Evolutionary conservation across 2,113 vertebrate genomes (phyloP).

Genomic region (Rhizomys pruinosus): DNA sequence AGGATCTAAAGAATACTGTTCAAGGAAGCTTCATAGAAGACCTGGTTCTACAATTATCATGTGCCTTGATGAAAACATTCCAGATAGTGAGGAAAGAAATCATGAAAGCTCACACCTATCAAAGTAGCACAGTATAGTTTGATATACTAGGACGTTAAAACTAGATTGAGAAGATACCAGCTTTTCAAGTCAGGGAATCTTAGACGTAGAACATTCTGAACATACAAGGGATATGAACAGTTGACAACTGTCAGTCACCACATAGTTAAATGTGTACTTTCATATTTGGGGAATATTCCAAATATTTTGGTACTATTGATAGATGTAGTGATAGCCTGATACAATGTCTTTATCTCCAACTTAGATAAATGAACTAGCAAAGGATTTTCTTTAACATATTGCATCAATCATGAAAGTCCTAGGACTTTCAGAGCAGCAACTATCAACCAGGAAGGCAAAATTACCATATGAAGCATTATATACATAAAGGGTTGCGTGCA

Average conservation of each 20-base stretch:
- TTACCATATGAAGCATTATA: background rate
- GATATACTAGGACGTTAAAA: background rate
- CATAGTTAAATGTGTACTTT: constrained; percentile 9
- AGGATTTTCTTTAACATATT: constrained; percentile 36
- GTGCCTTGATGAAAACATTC: background rate
- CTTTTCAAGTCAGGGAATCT: background rate
- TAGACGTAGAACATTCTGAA: background rate
- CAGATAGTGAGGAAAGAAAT: background rate
- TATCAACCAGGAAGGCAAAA: constrained; percentile 14
- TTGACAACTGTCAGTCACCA: background rate
- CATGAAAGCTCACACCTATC: background rate
- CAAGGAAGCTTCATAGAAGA: background rate
- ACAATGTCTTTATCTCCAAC: constrained; percentile 2
- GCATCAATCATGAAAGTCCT: background rate
- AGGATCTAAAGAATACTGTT: background rate
- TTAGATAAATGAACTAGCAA: constrained; percentile 18
- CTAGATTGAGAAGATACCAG: background rate
- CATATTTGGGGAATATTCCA: background rate
- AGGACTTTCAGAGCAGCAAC: background rate
- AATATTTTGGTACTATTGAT: constrained; percentile 1
- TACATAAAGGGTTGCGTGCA: background rate
- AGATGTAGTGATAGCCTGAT: constrained; percentile 30
- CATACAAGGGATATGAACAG: background rate
- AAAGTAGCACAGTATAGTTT: background rate
- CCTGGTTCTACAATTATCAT: background rate